Conservation (phyloP, 1,140 invertebrate genomes). For the Heliothis subflexa region DNA sequence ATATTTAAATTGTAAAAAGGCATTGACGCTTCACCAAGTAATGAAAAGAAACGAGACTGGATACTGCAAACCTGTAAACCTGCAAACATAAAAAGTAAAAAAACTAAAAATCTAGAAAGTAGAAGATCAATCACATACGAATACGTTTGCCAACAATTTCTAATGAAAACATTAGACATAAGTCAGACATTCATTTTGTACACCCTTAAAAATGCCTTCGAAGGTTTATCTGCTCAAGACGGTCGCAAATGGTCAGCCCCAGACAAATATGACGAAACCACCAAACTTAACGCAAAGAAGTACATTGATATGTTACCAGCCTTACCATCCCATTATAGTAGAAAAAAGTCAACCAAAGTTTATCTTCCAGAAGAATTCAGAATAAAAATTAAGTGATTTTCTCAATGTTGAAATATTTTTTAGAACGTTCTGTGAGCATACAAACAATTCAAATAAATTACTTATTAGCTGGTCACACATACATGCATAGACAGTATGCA, state of each 20-base stretch:
- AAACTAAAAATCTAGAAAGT: neutral
- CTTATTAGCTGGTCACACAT: slow-evolving; percentile 54
- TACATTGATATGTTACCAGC: neutral
- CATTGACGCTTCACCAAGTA: neutral
- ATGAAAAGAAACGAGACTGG: neutral
- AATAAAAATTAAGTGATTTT: slow-evolving; percentile 11
- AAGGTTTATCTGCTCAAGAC: neutral
- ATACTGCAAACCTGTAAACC: neutral
- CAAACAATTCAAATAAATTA: slow-evolving; percentile 52
- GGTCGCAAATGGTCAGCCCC: neutral
- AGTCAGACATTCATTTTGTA: neutral
- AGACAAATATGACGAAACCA: neutral
- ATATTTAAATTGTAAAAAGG: no score
- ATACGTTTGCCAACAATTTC: neutral
- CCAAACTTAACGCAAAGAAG: neutral
- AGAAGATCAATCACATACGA: neutral
- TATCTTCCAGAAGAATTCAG: neutral
- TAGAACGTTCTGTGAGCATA: slow-evolving; percentile 14
- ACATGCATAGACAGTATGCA: slow-evolving; percentile 54
- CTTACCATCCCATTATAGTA: neutral
- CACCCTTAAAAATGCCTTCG: neutral
- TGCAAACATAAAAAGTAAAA: neutral
- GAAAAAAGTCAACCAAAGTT: neutral
- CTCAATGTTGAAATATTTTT: neutral
- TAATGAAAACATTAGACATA: neutral